These are phyloP conservation scores for Drosophila prosaltans DNA, from an alignment of 1,140 invertebrate genomes.

Conservation along the genomic window DNA sequence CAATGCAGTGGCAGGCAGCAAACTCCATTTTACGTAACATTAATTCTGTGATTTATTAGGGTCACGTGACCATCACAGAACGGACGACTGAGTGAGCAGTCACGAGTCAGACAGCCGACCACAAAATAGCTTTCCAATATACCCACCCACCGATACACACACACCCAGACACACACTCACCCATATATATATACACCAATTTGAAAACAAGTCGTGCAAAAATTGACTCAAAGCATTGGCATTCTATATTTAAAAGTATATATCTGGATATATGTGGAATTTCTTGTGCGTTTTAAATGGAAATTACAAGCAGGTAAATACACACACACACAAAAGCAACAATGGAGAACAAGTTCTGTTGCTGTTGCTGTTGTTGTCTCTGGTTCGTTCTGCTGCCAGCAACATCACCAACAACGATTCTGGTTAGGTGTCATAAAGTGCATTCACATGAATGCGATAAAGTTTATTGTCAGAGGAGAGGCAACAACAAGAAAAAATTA, in stretches of 20 bases:
- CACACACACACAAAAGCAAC: constrained; percentile 13
- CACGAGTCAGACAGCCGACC: constrained; percentile 69
- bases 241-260: constrained; percentile 34
- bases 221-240: constrained; percentile 27
- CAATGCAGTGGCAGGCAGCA: constrained; percentile 24
- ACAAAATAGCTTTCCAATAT: constrained; percentile 54
- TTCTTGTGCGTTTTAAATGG: constrained; percentile 38
- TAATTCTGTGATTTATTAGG: constrained; percentile 83
- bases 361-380: constrained; percentile 15
- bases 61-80: constrained; percentile 82
- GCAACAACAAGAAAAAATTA: constrained; percentile 73
- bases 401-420: constrained; percentile 10
- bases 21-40: constrained; percentile 83
- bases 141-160: not conserved
- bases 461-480: constrained; percentile 76
- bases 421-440: constrained; percentile 80
- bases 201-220: constrained; percentile 56
- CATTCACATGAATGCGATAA: constrained; percentile 81
- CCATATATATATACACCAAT: constrained; percentile 15
- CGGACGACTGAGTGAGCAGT: constrained; percentile 70
- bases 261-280: not conserved
- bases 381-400: not conserved
- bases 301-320: constrained; percentile 57
- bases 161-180: not conserved
- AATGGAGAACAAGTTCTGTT: constrained; percentile 19